Conservation (phyloP, 2,888 invertebrate genomes). For the Stenoptilia bipunctidactyla region DNA sequence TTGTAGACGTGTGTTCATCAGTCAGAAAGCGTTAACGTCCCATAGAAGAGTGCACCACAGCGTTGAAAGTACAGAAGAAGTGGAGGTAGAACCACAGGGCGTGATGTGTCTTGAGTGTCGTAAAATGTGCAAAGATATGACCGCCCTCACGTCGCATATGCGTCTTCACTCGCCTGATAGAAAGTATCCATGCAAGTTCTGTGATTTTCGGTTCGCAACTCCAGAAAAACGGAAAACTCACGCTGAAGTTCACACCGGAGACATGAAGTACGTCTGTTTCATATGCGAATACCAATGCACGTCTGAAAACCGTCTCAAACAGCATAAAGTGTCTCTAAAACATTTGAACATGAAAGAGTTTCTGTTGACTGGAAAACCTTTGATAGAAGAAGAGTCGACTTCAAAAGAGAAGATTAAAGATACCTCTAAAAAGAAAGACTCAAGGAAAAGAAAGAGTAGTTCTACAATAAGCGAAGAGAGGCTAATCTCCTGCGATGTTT, state of each 20-base stretch:
- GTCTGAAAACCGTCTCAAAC: constrained; percentile 48
- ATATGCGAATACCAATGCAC: constrained; percentile 61
- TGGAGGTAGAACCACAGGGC: constrained; percentile 32
- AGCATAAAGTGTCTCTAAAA: constrained; percentile 48
- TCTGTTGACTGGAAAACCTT: constrained; percentile 38
- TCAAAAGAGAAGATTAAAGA: constrained; percentile 23
- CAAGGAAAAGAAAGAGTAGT: constrained; percentile 23
- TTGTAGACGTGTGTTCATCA: constrained; percentile 51
- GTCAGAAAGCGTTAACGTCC: constrained; percentile 47
- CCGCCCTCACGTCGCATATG: constrained; percentile 49
- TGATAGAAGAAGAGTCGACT: constrained; percentile 30
- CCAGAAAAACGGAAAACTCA: constrained; percentile 50
- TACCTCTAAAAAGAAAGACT: constrained; percentile 24
- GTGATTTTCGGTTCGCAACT: constrained; percentile 56
- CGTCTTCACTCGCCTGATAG: constrained; percentile 49
- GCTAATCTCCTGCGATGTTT: constrained; percentile 40
- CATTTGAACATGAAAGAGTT: constrained; percentile 54
- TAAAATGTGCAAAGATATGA: constrained; percentile 53
- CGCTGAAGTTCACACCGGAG: constrained; percentile 52
- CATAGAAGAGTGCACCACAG: constrained; percentile 51
- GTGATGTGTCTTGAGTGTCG: constrained; percentile 57
- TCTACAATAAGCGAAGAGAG: not conserved
- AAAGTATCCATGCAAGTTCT: constrained; percentile 56
- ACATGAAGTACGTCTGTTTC: constrained; percentile 61
- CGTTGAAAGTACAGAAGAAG: constrained; percentile 29